Percentiles rank a stretch among this genome's conserved stretches.
Conservation (phyloP, 2,113 vertebrate genomes). For the Talpa occidentalis region DNA sequence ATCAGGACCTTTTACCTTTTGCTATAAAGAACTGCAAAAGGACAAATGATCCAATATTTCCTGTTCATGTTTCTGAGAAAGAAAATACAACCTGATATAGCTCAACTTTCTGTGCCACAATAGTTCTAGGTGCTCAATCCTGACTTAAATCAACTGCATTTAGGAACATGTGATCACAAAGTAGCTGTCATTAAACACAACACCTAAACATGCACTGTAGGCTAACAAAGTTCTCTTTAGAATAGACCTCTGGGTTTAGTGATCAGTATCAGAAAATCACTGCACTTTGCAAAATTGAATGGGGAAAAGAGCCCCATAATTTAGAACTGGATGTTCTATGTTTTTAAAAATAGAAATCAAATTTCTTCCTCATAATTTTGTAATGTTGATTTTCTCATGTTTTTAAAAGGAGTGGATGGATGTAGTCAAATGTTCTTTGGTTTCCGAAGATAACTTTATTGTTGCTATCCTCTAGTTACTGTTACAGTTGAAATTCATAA, state of each 20-base stretch:
- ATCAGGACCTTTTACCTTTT: slow-evolving; percentile 18
- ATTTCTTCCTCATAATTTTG: slow-evolving; percentile 38
- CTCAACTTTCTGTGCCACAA: slow-evolving; percentile 25
- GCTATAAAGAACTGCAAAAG: slow-evolving; percentile 7
- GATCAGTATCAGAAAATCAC: background rate
- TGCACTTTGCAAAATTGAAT: background rate
- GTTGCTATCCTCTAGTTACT: background rate
- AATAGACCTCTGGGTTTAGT: background rate
- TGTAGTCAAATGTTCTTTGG: background rate
- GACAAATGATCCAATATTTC: slow-evolving; percentile 9
- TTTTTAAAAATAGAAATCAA: slow-evolving; percentile 50
- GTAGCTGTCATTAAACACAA: background rate
- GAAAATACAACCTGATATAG: background rate
- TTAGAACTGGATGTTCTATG: background rate
- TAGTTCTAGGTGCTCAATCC: background rate
- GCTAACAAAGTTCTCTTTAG: background rate
- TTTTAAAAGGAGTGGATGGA: slow-evolving; percentile 8
- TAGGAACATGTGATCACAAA: background rate
- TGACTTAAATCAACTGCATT: slow-evolving; percentile 31
- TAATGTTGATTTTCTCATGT: slow-evolving; percentile 34
- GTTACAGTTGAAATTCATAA: slow-evolving; percentile 9
- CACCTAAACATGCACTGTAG: background rate
- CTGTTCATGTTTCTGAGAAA: slow-evolving; percentile 32
- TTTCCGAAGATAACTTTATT: slow-evolving; percentile 31
- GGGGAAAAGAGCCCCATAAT: background rate